Evolutionary conservation across 1,140 invertebrate genomes (phyloP), one percentile per base, ranked within the genome.

Genomic region (Tribolium madens): DNA sequence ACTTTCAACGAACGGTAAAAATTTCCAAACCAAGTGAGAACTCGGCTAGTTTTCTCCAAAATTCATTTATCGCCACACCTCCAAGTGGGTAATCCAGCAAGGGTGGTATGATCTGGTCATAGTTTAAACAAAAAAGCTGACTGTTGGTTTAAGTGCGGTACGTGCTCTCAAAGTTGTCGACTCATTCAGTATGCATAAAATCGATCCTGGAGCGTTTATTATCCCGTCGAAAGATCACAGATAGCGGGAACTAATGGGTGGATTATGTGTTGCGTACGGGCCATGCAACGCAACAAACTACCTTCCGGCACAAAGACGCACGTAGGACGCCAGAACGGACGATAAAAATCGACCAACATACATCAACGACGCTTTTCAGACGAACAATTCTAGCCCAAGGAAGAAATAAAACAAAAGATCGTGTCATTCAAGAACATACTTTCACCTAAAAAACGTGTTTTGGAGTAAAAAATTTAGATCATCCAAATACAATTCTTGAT

Each of bases 151-250:
- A 42, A 42, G 36, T 42, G 36, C 36, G 36, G 36, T 42, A 42
- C 36, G 48, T 50, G 48, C 15, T 53, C 33, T n/a, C n/a, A 31
- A 9, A 42, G 36, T 9, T 42, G 36, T 2, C 31, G 73, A 26
- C 17, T 75, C 64, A 68, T 36, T 75, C 47, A 18, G 73, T 75
- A 64, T 75, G 53, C 73, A 64, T 75, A 64, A 68, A 68, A 68
- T 68, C 36, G 36, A 31, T 14, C 33, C 21, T 50, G 47, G 64
- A 75, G 42, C 57, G 73, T 75, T 75, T 75, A 75, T 75, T 75
- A 75, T 75, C 33, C 73, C 64, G 26, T 64, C 57, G n/a, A 14
- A 57, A 64, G 57, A 64, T 64, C 26, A 26, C 57, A 64, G 57
- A 64, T 64, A 64, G 21, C 18, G 57, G n/a, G 21, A 18, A 64